Conservation (phyloP, 2,888 invertebrate species). For the Limnephilus lunatus region DNA sequence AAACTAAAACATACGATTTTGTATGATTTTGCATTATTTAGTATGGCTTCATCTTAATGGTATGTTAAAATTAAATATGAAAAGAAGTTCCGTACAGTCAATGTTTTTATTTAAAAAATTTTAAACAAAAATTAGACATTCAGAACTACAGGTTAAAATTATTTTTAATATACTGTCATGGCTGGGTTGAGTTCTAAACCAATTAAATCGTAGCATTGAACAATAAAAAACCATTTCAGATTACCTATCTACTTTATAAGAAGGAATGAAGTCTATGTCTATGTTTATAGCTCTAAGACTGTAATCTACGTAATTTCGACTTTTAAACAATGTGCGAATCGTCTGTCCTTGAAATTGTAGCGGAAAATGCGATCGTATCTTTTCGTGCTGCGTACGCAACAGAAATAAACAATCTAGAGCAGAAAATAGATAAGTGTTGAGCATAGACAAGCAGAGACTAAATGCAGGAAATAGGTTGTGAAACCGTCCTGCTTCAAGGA, state of each 20-base stretch:
- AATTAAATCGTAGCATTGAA: background rate
- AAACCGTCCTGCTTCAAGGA: constrained; percentile 61
- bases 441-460: constrained; percentile 52
- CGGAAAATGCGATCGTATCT: constrained; percentile 56
- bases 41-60: too few species aligned
- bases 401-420: constrained; percentile 62
- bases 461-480: constrained; percentile 59
- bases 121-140: background rate
- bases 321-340: constrained; percentile 43
- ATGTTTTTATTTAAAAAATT: too few species aligned
- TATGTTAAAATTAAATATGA: too few species aligned
- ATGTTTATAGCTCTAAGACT: background rate
- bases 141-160: background rate
- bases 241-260: background rate
- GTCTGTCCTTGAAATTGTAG: constrained; percentile 54
- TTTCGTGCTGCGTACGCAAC: constrained; percentile 48
- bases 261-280: background rate
- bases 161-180: background rate
- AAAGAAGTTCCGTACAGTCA: too few species aligned
- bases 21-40: too few species aligned
- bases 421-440: constrained; percentile 58
- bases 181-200: background rate
- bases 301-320: constrained; percentile 26
- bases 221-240: background rate
- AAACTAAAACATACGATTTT: too few species aligned